phyloP scores from a whole-genome alignment of 2,113 vertebrate genomes.

The Entelurus aequoreus region DNA sequence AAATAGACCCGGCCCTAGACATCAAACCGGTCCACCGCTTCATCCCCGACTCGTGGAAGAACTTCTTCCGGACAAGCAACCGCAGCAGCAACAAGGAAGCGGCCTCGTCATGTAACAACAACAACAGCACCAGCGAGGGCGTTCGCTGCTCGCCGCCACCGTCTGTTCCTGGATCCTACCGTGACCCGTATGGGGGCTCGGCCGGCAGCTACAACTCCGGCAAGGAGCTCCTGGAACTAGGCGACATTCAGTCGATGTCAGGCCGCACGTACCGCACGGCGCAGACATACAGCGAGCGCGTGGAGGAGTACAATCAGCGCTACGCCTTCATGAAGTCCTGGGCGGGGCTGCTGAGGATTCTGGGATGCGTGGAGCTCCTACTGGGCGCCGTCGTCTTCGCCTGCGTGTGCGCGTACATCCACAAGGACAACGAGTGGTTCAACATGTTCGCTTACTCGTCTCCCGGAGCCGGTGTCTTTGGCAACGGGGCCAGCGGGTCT shows the following conservation, averaged over 20 bases:
- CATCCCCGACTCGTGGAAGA: conserved; percentile 95
- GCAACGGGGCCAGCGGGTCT: conserved; percentile 51
- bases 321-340: conserved; percentile 97
- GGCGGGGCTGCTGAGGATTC: conserved; percentile 88
- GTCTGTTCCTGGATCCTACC: conserved; percentile 62
- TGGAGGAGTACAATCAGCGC: conserved; percentile 80
- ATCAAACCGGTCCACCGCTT: conserved; percentile 90
- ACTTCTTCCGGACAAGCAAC: conserved; percentile 79
- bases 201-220: conserved; percentile 73
- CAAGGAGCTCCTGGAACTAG: conserved; percentile 73
- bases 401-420: conserved; percentile 91
- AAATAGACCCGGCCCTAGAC: conserved; percentile 67
- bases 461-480: conserved; percentile 52
- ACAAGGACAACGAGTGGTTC: conserved; percentile 97
- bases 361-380: conserved; percentile 84
- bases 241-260: conserved; percentile 63
- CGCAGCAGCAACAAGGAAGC: conserved; percentile 53
- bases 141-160: conserved; percentile 85
- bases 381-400: conserved; percentile 90
- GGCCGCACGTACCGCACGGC: conserved; percentile 67
- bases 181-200: conserved; percentile 73
- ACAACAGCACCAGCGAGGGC: conserved; percentile 71
- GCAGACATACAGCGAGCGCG: conserved; percentile 80
- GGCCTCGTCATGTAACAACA: conserved; percentile 62
- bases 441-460: conserved; percentile 88